Conservation (phyloP, 64 coral and sea anemone species). For the Montipora sp. region DNA sequence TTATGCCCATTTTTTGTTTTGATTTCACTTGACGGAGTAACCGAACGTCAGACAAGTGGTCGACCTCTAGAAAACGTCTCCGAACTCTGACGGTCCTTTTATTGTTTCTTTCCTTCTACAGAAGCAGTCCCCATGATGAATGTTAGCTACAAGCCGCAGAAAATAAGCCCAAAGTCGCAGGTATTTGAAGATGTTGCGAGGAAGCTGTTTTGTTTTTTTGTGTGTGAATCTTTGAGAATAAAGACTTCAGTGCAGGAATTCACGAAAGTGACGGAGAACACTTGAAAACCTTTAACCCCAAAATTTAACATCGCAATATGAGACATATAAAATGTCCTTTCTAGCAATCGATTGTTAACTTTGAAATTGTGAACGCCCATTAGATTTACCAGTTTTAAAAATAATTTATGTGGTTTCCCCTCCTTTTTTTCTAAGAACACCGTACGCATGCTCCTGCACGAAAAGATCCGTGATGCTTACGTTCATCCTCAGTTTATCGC, state of each 20-base stretch:
- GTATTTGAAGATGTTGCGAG: constrained; percentile 6
- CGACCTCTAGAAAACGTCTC: too few species aligned
- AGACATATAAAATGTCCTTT: too few species aligned
- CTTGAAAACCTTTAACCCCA: too few species aligned
- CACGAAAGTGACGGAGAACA: too few species aligned
- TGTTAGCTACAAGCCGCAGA: constrained; percentile 99
- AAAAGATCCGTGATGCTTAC: constrained; percentile 95
- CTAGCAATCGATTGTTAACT: too few species aligned
- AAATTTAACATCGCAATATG: too few species aligned
- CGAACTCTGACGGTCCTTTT: neutral
- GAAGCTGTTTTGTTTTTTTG: too few species aligned
- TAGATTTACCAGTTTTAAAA: neutral
- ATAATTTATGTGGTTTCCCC: neutral
- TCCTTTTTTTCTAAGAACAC: constrained; percentile 46
- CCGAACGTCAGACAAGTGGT: too few species aligned
- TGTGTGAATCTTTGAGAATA: too few species aligned
- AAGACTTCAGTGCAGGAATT: too few species aligned
- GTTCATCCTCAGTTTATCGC: constrained; percentile 98
- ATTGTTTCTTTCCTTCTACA: constrained; percentile 15
- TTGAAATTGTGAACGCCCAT: neutral
- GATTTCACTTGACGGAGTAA: too few species aligned
- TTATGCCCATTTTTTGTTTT: too few species aligned
- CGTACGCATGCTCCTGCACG: constrained; percentile 84
- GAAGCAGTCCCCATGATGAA: constrained; percentile 91
- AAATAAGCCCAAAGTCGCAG: constrained; percentile 97